A percentile compares a stretch with the other conserved stretches of the same genome.
phyloP scores from a whole-genome alignment of 2,113 vertebrate species.

The Oenanthe melanoleuca region DNA sequence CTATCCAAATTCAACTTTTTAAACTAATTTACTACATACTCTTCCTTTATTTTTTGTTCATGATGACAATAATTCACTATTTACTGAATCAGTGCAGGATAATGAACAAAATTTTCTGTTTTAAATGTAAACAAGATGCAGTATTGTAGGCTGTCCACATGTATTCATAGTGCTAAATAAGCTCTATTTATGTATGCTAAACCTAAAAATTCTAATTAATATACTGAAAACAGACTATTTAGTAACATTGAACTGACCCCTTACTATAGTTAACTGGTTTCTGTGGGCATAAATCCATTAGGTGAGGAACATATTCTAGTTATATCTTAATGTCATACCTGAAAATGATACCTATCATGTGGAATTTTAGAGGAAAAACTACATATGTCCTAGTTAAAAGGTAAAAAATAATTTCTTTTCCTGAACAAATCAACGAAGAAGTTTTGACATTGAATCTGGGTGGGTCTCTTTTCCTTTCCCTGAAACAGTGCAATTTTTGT shows the following conservation, averaged over 20 bases:
- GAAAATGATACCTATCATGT: not conserved
- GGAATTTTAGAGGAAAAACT: constrained; percentile 42
- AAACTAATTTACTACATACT: not conserved
- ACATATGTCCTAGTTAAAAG: not conserved
- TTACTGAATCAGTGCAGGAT: not conserved
- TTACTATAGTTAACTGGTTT: not conserved
- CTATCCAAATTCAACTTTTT: not conserved
- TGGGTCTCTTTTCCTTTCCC: not conserved
- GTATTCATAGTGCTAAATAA: not conserved
- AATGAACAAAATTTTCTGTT: not conserved
- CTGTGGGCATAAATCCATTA: not conserved
- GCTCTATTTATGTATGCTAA: not conserved
- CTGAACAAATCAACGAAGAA: not conserved
- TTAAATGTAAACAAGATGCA: not conserved
- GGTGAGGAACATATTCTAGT: not conserved
- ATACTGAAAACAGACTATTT: not conserved
- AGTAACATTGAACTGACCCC: not conserved
- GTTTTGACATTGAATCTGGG: not conserved
- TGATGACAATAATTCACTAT: not conserved
- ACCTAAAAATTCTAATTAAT: not conserved
- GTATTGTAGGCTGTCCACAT: not conserved
- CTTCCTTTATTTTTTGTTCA: not conserved
- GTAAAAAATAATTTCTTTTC: constrained; percentile 13
- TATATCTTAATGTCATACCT: not conserved
- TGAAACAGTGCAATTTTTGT: not conserved